Conservation (phyloP, 2,888 invertebrate species). For the Lycia hirtaria region DNA sequence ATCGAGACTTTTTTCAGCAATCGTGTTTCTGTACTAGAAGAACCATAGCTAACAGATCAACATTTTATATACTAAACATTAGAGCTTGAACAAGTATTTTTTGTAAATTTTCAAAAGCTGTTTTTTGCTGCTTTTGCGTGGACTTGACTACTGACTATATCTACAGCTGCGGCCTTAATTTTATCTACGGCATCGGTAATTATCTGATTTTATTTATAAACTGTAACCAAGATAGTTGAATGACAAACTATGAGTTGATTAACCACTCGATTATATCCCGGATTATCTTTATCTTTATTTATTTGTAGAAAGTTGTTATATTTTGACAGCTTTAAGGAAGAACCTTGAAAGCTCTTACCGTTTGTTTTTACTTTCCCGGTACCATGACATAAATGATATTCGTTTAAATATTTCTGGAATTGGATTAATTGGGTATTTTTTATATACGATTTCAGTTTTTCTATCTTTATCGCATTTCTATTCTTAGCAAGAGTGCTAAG, state of each 20-base stretch:
- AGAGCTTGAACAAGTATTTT: too few relatives aligned
- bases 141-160: conserved; percentile 12
- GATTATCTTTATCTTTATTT: conserved; percentile 39
- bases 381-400: too few relatives aligned
- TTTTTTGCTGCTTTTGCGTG: background rate
- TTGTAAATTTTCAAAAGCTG: background rate
- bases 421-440: too few relatives aligned
- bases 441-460: too few relatives aligned
- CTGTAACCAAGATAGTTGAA: conserved; percentile 32
- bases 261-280: conserved; percentile 36
- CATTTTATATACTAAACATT: too few relatives aligned
- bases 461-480: too few relatives aligned
- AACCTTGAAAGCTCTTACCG: background rate
- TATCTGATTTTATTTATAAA: conserved; percentile 41
- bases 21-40: too few relatives aligned
- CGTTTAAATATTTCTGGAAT: too few relatives aligned
- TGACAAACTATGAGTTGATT: conserved; percentile 41
- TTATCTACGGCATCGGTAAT: conserved; percentile 42
- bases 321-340: conserved; percentile 25
- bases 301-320: conserved; percentile 36
- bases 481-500: too few relatives aligned
- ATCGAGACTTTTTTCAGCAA: too few relatives aligned
- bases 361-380: background rate
- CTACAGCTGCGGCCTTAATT: conserved; percentile 22
- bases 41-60: too few relatives aligned